A percentile compares a stretch with the other conserved stretches of the same genome.
phyloP scores from a whole-genome alignment of 2,888 invertebrate species.

The Cyrtodaria siliqua region DNA sequence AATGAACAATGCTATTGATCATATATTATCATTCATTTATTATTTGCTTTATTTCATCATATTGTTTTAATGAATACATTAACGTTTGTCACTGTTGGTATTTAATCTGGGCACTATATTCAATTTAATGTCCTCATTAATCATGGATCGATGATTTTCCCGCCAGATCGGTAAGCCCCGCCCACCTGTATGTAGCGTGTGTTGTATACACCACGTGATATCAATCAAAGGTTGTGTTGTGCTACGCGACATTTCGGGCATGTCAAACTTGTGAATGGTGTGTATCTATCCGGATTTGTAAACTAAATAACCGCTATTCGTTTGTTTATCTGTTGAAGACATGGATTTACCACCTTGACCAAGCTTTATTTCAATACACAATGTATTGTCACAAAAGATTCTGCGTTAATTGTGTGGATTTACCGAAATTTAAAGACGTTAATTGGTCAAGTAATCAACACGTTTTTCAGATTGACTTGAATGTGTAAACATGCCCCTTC shows the following conservation, averaged over 20 bases:
- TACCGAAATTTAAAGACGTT: constrained; percentile 32
- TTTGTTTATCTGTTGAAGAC: constrained; percentile 13
- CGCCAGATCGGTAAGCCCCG: constrained; percentile 52
- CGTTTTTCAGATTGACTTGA: constrained; percentile 15
- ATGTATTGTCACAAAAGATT: constrained; percentile 38
- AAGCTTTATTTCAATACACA: constrained; percentile 26
- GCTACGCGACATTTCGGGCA: constrained; percentile 61
- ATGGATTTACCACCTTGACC: constrained; percentile 38
- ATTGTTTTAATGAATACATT: too few relatives aligned
- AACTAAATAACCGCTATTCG: constrained; percentile 6
- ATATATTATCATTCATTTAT: too few relatives aligned
- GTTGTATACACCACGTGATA: constrained; percentile 63
- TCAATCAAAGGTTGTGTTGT: constrained; percentile 45
- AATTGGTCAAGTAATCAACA: constrained; percentile 34
- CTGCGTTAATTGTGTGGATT: constrained; percentile 37
- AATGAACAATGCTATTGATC: too few relatives aligned
- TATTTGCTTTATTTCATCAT: too few relatives aligned
- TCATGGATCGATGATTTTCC: too few relatives aligned
- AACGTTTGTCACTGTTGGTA: too few relatives aligned
- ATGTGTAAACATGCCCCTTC: constrained; percentile 69
- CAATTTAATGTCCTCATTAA: too few relatives aligned
- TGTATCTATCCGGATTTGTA: neutral
- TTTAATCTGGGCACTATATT: too few relatives aligned
- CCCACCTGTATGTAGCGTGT: constrained; percentile 46
- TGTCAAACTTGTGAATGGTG: constrained; percentile 52